Evolutionary conservation across 2,113 vertebrate genomes (phyloP), one percentile per base, ranked within the genome.

Genomic region (Harpagus bidentatus): DNA sequence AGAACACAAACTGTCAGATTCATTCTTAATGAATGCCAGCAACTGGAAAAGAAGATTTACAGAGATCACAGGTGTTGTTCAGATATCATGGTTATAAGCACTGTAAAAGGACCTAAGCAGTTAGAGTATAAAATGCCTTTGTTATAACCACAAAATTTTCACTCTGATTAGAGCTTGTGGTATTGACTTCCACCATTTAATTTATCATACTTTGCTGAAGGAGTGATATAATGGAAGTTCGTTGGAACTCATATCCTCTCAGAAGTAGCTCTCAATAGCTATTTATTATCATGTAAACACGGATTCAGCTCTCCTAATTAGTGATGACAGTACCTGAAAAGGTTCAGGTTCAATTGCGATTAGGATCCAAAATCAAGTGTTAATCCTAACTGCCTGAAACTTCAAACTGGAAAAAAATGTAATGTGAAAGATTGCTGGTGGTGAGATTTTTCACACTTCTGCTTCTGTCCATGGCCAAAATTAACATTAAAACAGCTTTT

Each of bases 401-500:
- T 93, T 91, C 58, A 90, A 73, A 93, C 42, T 72, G 31, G 45
- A 90, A 95, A 70, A 36, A 94, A 96, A 95, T 34, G 4, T 55
- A 85, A 91, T 12, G 23, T 59, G 93, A 73, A 95, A 88, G 58
- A 94, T 28, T 77, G 34, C 10, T 77, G 1, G 1, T 76, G 40
- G 62, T 76, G 74, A 91, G 81, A 85, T 90, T 93, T 95, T 94
- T 95, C 89, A 95, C 58, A 80, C 48, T 93, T 95, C 53, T 82
- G 20, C 65, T 94, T 85, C 78, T 93, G 62, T 63, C 77, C 61
- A 7, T 31, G 16, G 48, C 32, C 86, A 95, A 94, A 96, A 91
- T 90, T 95, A 91, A 89, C 23, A 94, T 61, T 88, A 94, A 93
- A 93, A 62, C 53, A 91, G 43, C 36, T 95, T 94, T 97, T 65